These are phyloP conservation scores for Hapalemur alaotrensis DNA, from an alignment of 2,797 vertebrate genomes.

Conservation along the genomic window DNA sequence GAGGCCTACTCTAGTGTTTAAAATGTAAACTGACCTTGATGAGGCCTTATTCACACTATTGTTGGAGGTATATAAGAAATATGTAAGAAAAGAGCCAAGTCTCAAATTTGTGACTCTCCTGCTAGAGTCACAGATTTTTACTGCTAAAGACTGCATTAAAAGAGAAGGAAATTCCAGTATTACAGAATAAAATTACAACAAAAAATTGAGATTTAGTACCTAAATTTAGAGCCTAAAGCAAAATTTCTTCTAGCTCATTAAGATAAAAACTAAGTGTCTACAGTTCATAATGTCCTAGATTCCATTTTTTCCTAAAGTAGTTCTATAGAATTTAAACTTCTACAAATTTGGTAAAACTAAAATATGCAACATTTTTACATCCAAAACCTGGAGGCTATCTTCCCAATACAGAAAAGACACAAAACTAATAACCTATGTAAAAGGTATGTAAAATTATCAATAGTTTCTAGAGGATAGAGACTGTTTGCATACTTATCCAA, in stretches of 20 bases:
- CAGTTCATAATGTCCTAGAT: background rate
- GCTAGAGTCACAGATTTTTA: background rate
- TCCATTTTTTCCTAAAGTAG: background rate
- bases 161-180: background rate
- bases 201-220: background rate
- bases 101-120: background rate
- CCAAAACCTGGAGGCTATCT: background rate
- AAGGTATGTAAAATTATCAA: background rate
- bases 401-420: background rate
- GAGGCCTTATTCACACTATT: background rate
- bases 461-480: background rate
- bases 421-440: background rate
- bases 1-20: background rate
- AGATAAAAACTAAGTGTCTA: background rate
- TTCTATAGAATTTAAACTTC: constrained; percentile 8
- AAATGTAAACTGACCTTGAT: background rate
- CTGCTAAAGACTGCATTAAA: background rate
- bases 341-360: background rate
- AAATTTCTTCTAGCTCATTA: background rate
- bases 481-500: background rate
- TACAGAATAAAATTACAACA: background rate
- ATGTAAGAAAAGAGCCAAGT: background rate
- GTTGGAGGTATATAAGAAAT: background rate
- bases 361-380: background rate
- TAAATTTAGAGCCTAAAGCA: background rate